Evolutionary conservation across 2,888 invertebrate genomes (phyloP).

Genomic region (Drosophila paracracens): DNA sequence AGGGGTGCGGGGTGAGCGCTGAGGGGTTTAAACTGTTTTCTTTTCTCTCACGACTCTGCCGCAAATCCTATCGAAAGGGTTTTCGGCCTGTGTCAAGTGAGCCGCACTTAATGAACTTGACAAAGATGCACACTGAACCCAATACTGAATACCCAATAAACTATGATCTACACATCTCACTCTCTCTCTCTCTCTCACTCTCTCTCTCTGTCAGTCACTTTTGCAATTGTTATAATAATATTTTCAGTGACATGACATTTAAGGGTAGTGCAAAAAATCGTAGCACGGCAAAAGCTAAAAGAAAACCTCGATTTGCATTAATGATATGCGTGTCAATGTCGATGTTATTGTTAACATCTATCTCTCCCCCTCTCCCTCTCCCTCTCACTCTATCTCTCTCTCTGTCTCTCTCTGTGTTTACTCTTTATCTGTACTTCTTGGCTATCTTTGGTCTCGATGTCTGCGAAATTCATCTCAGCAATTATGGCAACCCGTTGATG

Average conservation of each 20-base stretch:
- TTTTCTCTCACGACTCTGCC: constrained; percentile 65
- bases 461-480: constrained; percentile 37
- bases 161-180: constrained; percentile 2
- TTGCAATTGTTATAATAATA: constrained; percentile 75
- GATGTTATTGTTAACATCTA: constrained; percentile 46
- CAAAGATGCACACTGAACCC: constrained; percentile 26
- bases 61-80: constrained; percentile 54
- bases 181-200: not conserved
- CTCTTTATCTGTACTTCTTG: not conserved
- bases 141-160: constrained; percentile 6
- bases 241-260: constrained; percentile 72
- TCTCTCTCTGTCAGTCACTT: constrained; percentile 13
- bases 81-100: constrained; percentile 69
- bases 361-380: constrained; percentile 1
- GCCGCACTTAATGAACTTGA: constrained; percentile 76
- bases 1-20: not conserved
- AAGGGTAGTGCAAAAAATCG: constrained; percentile 56
- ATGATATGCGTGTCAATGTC: constrained; percentile 70
- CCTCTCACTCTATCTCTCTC: not conserved
- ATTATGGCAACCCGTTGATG: constrained; percentile 47
- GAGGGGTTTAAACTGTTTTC: constrained; percentile 56
- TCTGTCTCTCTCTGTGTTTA: not conserved
- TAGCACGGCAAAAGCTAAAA: constrained; percentile 8
- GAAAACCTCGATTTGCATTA: constrained; percentile 71
- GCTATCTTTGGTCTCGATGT: constrained; percentile 1